A percentile compares a stretch with the other conserved stretches of the same genome.
Conservation (phyloP, 2,888 invertebrate genomes). For the Patella caerulea region DNA sequence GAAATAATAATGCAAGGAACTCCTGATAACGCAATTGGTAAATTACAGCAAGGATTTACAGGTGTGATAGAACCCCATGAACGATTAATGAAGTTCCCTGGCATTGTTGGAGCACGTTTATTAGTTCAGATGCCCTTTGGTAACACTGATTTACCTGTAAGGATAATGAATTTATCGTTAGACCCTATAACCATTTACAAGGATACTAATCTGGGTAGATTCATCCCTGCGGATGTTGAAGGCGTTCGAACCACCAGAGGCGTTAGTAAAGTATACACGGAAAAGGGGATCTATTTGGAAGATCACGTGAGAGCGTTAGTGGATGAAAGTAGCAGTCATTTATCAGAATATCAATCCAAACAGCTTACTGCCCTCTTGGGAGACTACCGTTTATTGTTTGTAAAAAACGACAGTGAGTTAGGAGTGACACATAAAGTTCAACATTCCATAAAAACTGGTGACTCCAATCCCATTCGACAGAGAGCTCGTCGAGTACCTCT, state of each 20-base stretch:
- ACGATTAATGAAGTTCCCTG: constrained; percentile 13
- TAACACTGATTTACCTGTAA: constrained; percentile 10
- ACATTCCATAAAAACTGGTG: constrained; percentile 21
- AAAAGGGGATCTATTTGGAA: too few relatives aligned
- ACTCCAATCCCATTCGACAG: constrained; percentile 25
- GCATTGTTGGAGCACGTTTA: constrained; percentile 20
- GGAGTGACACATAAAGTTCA: constrained; percentile 17
- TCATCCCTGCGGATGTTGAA: background rate
- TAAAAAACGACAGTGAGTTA: constrained; percentile 17
- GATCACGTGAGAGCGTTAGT: background rate
- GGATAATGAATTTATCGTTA: constrained; percentile 16
- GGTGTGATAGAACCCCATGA: constrained; percentile 15
- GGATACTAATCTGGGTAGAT: constrained; percentile 13
- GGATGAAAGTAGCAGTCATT: constrained; percentile 9
- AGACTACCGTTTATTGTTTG: constrained; percentile 21
- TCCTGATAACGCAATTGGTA: constrained; percentile 14
- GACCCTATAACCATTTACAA: constrained; percentile 13
- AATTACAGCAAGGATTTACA: constrained; percentile 9
- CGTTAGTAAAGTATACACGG: too few relatives aligned
- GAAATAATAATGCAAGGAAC: constrained; percentile 11
- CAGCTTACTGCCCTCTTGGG: constrained; percentile 14
- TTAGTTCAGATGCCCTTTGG: constrained; percentile 9
- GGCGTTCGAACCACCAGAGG: too few relatives aligned
- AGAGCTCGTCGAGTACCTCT: constrained; percentile 21
- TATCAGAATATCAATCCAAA: constrained; percentile 10